These are phyloP conservation scores for Paratrypauchen microcephalus DNA, from an alignment of 2,797 vertebrate genomes.

Conservation along the genomic window DNA sequence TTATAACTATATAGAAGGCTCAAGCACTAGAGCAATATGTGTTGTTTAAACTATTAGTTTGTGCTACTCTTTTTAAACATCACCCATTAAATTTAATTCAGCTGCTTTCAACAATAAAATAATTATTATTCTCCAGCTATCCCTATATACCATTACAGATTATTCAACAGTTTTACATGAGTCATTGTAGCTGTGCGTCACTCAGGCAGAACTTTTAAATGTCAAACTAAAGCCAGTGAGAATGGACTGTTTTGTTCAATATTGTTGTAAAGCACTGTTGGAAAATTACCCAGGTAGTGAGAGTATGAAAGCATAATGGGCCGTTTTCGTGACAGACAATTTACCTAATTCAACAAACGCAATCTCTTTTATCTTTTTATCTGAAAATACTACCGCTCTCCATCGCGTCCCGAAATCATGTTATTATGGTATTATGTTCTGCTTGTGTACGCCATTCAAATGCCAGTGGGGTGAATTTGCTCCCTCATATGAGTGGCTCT, in stretches of 20 bases:
- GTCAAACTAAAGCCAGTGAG: constrained; percentile 1
- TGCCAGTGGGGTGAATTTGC: constrained; percentile 35
- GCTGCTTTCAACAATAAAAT: background rate
- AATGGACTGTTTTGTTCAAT: background rate
- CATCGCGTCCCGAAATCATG: constrained; percentile 39
- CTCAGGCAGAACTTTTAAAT: constrained; percentile 4
- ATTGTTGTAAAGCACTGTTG: background rate
- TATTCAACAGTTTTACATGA: background rate
- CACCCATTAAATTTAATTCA: background rate
- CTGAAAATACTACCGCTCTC: constrained; percentile 9
- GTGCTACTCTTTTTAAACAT: background rate
- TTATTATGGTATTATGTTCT: constrained; percentile 55
- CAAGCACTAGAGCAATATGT: no score
- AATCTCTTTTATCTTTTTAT: constrained; percentile 34
- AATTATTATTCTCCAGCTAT: background rate
- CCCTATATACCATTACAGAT: background rate
- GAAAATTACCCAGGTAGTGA: constrained; percentile 12
- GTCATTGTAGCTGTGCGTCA: background rate
- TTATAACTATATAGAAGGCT: no score
- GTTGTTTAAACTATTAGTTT: background rate
- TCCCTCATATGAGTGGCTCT: constrained; percentile 35
- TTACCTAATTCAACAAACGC: constrained; percentile 13
- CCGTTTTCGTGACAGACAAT: constrained; percentile 23
- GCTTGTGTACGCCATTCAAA: constrained; percentile 45
- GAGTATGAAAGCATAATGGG: constrained; percentile 12